Percentiles rank a stretch among this genome's conserved stretches.
These are phyloP conservation scores for Virgularia gustaviana DNA, from an alignment of 92 coral and sea anemone genomes.

Conservation along the genomic window DNA sequence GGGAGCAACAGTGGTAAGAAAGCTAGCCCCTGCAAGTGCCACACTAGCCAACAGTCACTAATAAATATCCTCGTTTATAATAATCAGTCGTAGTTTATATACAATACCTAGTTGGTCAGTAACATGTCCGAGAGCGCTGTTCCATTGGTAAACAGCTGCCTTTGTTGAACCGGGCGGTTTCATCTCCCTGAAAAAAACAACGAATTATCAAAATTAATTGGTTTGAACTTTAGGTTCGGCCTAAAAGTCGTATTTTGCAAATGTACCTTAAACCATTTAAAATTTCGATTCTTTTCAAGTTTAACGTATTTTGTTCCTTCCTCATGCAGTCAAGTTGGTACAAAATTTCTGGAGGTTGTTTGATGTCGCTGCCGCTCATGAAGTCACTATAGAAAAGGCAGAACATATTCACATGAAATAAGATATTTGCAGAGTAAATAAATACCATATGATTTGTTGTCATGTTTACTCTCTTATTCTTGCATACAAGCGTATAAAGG, in stretches of 20 bases:
- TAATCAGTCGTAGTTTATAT: no score
- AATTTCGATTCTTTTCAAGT: constrained; percentile 74
- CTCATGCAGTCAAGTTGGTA: constrained; percentile 68
- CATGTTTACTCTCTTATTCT: no score
- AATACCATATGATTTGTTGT: no score
- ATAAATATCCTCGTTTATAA: no score
- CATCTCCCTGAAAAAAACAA: constrained; percentile 59
- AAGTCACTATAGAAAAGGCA: constrained; percentile 57
- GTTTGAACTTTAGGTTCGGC: not conserved
- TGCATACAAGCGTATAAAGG: no score
- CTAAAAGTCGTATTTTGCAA: not conserved
- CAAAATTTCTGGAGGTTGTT: constrained; percentile 71
- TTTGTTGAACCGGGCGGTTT: constrained; percentile 94
- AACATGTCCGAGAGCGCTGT: constrained; percentile 53
- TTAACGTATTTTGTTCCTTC: constrained; percentile 65
- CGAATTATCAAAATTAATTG: not conserved
- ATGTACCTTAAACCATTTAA: constrained; percentile 77
- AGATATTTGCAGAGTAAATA: not conserved
- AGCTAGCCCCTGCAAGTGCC: no score
- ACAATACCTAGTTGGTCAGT: constrained; percentile 75
- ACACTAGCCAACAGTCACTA: no score
- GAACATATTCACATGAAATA: not conserved
- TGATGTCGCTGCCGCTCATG: constrained; percentile 67
- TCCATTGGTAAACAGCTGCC: constrained; percentile 96
- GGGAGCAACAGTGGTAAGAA: no score